Evolutionary conservation across 64 coral and sea anemone species (phyloP), one percentile per base, ranked within the genome.

Genomic region (Pocillopora verrucosa): DNA sequence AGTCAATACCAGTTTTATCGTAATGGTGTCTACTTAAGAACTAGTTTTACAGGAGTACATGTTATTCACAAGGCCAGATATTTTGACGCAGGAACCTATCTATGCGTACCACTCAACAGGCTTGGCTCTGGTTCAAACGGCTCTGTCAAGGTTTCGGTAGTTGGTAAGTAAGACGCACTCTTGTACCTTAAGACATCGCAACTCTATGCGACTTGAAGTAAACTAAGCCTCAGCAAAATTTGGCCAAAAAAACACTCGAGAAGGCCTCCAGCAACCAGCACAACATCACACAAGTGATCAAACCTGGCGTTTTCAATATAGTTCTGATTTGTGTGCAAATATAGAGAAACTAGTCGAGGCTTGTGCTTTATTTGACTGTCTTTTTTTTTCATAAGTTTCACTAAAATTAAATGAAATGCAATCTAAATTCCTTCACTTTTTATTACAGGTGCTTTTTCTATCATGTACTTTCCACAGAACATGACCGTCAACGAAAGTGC

Each of bases 1-100:
- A 78, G 92, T 67, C 91, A 87, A 59, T 89, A 96, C 58, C 76
- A 59, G 24, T 96, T 92, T 72, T 96, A 90, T 65, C 87, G 38
- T 80, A 45, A 92, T 38, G 87, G 81, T 10, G 73, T 34, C 26
- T 82, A 81, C 60, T 13, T 96, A 13, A 61, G 51, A 5, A 89
- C 36, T 4, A 89, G 58, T 57, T 11, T 41, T 3, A 45, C 76
- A 63, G 90, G 94, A 35, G 41, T 60, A 13, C 65, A 86, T 20
- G 41, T 11, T n/a, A 92, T 96, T 64, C n/a, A 38, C 9, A 78
- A 70, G 67, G 94, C 87, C 34, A 90, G 73, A 65, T 22, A 24
- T 11, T 79, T 80, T 75, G 80, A 96, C 58, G 87, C 85, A 16
- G 94, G 90, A 19, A 77, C 0, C 25, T 96, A 96, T 76, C 16